Evolutionary conservation across 2,797 vertebrate genomes (phyloP).

Genomic region (Onychomys leucogaster): DNA sequence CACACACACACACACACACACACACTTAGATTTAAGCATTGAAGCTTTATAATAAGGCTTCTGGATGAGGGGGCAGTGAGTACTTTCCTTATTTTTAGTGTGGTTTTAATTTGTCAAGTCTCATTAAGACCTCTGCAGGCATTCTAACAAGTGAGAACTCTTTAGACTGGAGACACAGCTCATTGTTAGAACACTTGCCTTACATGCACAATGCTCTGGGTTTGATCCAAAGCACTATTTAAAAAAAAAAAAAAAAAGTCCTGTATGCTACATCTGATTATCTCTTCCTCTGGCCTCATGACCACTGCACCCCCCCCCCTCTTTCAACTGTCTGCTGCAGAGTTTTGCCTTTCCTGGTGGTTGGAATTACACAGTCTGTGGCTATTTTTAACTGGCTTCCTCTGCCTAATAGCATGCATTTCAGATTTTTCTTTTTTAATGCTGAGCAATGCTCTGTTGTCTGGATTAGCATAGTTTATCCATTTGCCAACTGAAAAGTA

Average conservation of each 20-base stretch:
- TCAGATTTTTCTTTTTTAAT: background rate
- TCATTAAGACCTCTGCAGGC: background rate
- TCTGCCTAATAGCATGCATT: background rate
- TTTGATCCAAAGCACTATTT: background rate
- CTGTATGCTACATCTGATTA: background rate
- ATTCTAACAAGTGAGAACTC: background rate
- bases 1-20: background rate
- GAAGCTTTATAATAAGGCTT: background rate
- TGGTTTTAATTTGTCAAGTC: constrained; percentile 15
- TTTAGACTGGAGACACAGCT: background rate
- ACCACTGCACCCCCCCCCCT: background rate
- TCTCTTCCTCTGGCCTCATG: background rate
- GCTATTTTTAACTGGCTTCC: background rate
- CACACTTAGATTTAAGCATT: background rate
- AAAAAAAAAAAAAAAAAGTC: background rate
- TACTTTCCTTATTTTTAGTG: background rate
- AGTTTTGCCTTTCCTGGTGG: background rate
- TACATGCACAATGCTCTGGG: background rate
- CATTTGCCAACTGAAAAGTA: background rate
- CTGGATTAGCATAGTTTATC: background rate
- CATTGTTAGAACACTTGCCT: background rate
- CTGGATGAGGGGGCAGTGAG: background rate
- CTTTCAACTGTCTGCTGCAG: background rate
- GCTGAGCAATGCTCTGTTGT: background rate
- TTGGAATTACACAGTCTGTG: background rate